phyloP scores from a whole-genome alignment of 2,113 vertebrate species.

The Pelvicachromis taeniatus region DNA sequence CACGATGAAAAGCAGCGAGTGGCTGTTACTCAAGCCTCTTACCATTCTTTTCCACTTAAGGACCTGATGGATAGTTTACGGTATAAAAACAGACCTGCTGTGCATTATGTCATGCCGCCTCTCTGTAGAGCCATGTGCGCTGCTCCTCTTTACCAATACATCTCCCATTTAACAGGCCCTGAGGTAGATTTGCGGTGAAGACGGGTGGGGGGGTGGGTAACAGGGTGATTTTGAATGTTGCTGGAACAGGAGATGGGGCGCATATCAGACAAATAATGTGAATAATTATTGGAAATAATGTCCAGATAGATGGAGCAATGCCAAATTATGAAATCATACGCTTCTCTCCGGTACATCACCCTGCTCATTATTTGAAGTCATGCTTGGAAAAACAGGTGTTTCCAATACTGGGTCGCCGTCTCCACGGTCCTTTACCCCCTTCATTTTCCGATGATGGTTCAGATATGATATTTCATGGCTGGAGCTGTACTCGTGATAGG shows the following conservation, averaged over 20 bases:
- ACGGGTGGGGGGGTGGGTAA: background rate
- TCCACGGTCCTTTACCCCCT: constrained; percentile 41
- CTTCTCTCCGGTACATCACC: constrained; percentile 48
- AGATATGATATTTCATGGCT: constrained; percentile 76
- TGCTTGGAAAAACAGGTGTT: constrained; percentile 76
- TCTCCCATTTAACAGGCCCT: constrained; percentile 16
- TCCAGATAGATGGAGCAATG: constrained; percentile 59
- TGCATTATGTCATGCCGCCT: constrained; percentile 20
- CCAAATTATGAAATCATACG: constrained; percentile 76
- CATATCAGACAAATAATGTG: constrained; percentile 54
- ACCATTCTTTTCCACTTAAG: constrained; percentile 47
- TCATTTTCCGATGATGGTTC: constrained; percentile 64
- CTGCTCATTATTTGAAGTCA: constrained; percentile 68
- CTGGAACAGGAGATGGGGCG: constrained; percentile 10
- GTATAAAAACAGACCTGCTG: constrained; percentile 33
- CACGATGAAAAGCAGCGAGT: constrained; percentile 20
- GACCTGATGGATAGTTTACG: constrained; percentile 36
- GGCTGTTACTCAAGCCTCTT: background rate
- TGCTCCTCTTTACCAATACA: constrained; percentile 1
- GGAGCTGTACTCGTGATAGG: constrained; percentile 49
- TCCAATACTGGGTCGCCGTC: constrained; percentile 65
- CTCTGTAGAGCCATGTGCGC: background rate
- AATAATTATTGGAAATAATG: constrained; percentile 72
- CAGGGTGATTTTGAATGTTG: constrained; percentile 13
- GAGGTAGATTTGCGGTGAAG: constrained; percentile 22